phyloP scores from a whole-genome alignment of 1,140 invertebrate genomes.

The Psix sp. region DNA sequence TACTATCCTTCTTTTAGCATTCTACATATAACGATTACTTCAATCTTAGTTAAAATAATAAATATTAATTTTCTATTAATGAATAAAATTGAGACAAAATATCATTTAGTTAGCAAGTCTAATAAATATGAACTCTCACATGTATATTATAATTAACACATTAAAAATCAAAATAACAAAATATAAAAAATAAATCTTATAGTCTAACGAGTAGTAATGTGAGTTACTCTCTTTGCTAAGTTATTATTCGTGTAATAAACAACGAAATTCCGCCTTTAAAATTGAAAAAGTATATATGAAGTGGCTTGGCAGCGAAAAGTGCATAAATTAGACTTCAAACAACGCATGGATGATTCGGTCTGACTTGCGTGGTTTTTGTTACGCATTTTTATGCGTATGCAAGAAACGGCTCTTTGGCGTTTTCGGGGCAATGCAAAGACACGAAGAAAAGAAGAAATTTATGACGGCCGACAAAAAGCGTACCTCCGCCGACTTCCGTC shows the following conservation, averaged over 20 bases:
- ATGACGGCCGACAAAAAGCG: constrained; percentile 41
- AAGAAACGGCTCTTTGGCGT: constrained; percentile 11
- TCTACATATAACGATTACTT: no score
- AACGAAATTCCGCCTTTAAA: constrained; percentile 26
- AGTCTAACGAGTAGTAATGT: no score
- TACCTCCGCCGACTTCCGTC: constrained; percentile 47
- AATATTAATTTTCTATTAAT: no score
- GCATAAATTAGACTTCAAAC: constrained; percentile 45
- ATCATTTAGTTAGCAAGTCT: no score
- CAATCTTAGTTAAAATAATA: no score
- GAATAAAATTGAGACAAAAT: no score
- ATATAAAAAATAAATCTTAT: no score
- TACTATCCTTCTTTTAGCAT: no score
- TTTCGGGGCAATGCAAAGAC: constrained; percentile 39
- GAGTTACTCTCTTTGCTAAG: constrained; percentile 8
- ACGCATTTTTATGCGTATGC: constrained; percentile 3
- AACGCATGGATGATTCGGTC: constrained; percentile 15
- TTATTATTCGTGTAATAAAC: constrained; percentile 52
- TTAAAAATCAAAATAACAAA: no score
- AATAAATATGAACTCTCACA: no score
- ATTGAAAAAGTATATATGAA: constrained; percentile 37
- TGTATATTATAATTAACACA: not conserved
- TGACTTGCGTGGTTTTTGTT: constrained; percentile 17
- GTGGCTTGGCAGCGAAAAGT: constrained; percentile 34
- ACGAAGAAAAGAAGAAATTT: constrained; percentile 57